Conservation (phyloP, 2,888 invertebrate genomes). For the Limnephilus rhombicus region DNA sequence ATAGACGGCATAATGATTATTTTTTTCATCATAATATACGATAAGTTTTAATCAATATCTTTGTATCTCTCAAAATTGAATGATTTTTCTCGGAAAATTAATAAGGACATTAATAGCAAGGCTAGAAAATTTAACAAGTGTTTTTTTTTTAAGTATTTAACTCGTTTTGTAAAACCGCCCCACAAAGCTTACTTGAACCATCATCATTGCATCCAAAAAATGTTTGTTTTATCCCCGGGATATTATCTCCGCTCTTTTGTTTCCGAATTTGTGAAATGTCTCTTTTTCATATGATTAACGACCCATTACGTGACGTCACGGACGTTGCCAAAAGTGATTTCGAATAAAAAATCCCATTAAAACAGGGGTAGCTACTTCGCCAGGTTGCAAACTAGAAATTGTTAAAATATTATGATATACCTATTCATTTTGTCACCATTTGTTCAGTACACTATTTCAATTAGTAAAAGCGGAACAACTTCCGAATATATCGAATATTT, state of each 20-base stretch:
- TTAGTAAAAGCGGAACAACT: too few species aligned
- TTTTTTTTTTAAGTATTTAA: background rate
- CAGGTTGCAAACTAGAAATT: background rate
- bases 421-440: too few species aligned
- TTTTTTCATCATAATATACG: too few species aligned
- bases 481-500: too few species aligned
- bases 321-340: slow-evolving; percentile 37
- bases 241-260: slow-evolving; percentile 38
- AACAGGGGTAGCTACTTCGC: background rate
- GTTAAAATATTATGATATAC: background rate
- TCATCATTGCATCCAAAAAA: slow-evolving; percentile 29
- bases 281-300: slow-evolving; percentile 45
- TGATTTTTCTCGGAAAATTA: too few species aligned
- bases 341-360: background rate
- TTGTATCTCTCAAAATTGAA: too few species aligned
- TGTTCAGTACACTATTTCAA: too few species aligned
- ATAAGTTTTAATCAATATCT: too few species aligned
- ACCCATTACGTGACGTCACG: slow-evolving; percentile 28
- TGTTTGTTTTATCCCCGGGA: slow-evolving; percentile 39
- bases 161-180: background rate
- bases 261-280: slow-evolving; percentile 41
- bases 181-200: slow-evolving; percentile 18
- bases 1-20: too few species aligned
- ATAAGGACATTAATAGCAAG: too few species aligned
- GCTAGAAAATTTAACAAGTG: too few species aligned